Percentiles rank a stretch among this genome's conserved stretches.
Conservation (phyloP, 2,113 vertebrate genomes). For the Eidolon helvum region DNA sequence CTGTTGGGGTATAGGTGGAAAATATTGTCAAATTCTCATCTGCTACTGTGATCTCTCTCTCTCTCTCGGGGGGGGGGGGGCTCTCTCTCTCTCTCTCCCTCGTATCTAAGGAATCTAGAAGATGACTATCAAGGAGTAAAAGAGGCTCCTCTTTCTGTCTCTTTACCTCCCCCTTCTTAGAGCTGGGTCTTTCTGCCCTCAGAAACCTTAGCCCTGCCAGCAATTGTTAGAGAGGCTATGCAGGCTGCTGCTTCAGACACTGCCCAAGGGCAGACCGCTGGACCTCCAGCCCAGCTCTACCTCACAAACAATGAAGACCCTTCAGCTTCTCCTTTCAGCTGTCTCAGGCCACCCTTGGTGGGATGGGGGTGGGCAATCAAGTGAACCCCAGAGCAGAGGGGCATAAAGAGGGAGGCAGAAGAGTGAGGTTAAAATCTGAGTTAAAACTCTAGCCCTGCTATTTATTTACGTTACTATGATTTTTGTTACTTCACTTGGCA, state of each 20-base stretch:
- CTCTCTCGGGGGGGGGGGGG: no score
- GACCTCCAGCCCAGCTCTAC: neutral
- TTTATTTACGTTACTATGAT: neutral
- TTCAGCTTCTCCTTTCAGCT: neutral
- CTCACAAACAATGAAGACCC: neutral
- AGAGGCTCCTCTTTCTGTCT: neutral
- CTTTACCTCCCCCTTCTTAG: accelerated
- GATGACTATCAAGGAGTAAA: neutral
- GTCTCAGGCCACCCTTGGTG: neutral
- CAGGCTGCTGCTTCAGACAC: neutral
- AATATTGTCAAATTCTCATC: neutral
- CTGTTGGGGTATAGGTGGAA: neutral
- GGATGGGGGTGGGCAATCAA: neutral
- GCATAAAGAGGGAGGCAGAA: neutral
- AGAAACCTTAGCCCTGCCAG: neutral
- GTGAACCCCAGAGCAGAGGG: neutral
- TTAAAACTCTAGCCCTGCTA: neutral
- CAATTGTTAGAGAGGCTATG: neutral
- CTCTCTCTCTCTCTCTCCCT: neutral
- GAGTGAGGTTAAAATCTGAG: neutral
- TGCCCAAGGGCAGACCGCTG: neutral
- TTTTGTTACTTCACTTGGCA: neutral
- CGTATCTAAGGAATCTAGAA: neutral
- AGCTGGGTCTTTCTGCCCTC: neutral
- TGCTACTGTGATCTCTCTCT: neutral